Percentiles rank a stretch among this genome's conserved stretches.
Evolutionary conservation across 1,140 invertebrate species (phyloP).

Genomic region (Musca vetustissima): DNA sequence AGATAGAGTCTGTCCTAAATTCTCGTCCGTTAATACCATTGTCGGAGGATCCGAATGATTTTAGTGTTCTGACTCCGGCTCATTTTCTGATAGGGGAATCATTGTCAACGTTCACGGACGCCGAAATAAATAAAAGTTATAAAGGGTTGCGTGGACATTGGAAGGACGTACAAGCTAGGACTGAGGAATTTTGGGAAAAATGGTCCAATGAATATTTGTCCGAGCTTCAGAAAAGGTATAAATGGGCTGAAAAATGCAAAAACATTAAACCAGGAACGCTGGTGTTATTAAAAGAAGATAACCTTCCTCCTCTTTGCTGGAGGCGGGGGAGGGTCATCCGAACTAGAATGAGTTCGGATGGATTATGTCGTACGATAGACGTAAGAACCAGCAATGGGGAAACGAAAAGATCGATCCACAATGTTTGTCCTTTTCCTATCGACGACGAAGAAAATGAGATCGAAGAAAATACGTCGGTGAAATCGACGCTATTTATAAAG

Average conservation of each 20-base stretch:
- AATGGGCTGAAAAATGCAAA: background rate
- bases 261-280: background rate
- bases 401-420: too few relatives aligned
- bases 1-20: slow-evolving; percentile 9
- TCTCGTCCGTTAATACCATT: slow-evolving; percentile 6
- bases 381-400: too few relatives aligned
- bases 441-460: too few relatives aligned
- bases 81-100: slow-evolving; percentile 12
- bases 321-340: too few relatives aligned
- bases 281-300: background rate
- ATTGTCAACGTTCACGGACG: background rate
- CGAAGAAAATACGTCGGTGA: too few relatives aligned
- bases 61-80: slow-evolving; percentile 5
- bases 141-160: background rate
- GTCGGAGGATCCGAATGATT: slow-evolving; percentile 14
- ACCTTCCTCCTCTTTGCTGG: too few relatives aligned
- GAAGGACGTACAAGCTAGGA: slow-evolving; percentile 5
- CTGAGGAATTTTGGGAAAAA: slow-evolving; percentile 2
- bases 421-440: too few relatives aligned
- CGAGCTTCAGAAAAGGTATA: slow-evolving; percentile 1
- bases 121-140: background rate
- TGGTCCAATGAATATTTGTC: slow-evolving; percentile 15
- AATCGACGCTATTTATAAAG: too few relatives aligned
- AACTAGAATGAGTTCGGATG: too few relatives aligned
- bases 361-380: too few relatives aligned